Percentiles rank a stretch among this genome's conserved stretches.
Evolutionary conservation across 2,797 vertebrate genomes (phyloP).

Genomic region (Darevskia mixta): DNA sequence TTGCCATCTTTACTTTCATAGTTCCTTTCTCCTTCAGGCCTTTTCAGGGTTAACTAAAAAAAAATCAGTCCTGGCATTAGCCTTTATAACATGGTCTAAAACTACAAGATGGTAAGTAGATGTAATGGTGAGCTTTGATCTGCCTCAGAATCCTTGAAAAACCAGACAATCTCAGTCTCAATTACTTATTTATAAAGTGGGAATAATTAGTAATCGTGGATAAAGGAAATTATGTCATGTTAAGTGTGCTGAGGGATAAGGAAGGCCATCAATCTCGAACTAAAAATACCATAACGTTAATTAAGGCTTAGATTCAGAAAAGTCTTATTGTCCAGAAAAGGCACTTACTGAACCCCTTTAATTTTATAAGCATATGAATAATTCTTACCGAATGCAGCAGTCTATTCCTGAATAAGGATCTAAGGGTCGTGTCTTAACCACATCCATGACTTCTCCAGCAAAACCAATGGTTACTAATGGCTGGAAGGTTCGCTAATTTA

Average conservation of each 20-base stretch:
- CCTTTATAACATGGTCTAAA: not conserved
- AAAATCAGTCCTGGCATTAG: not conserved
- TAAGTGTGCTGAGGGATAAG: not conserved
- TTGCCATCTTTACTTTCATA: too few species aligned
- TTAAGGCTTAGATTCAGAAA: not conserved
- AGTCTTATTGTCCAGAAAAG: accelerated
- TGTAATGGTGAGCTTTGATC: not conserved
- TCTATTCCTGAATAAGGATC: not conserved
- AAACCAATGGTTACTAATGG: not conserved
- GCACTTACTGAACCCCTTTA: not conserved
- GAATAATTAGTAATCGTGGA: not conserved
- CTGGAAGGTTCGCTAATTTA: not conserved
- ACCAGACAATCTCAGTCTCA: not conserved
- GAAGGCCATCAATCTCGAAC: not conserved
- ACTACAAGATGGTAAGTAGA: not conserved
- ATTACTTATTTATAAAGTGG: not conserved
- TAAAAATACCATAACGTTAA: slow-evolving; percentile 14
- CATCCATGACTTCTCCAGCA: not conserved
- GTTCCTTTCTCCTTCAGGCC: too few species aligned
- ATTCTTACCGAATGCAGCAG: not conserved
- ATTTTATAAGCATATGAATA: accelerated
- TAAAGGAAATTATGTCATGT: not conserved
- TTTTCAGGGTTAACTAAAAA: not conserved
- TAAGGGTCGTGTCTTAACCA: not conserved
- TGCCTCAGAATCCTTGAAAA: not conserved